These are phyloP conservation scores for Hiodon alosoides DNA, from an alignment of 2,113 vertebrate species.

Conservation along the genomic window DNA sequence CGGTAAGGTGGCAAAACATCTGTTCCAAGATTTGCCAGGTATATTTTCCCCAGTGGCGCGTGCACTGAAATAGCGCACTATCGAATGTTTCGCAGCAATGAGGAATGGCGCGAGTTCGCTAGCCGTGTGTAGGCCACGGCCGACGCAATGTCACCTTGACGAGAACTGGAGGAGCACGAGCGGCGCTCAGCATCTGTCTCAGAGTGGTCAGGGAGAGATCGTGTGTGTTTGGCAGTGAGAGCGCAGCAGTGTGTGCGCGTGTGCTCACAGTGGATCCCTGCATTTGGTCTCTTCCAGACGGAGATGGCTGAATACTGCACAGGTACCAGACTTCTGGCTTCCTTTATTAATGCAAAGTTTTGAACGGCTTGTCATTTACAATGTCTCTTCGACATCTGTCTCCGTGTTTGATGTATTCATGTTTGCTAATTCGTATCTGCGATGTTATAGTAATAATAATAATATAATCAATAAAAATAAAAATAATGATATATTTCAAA, in stretches of 20 bases:
- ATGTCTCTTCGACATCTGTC: slow-evolving; percentile 37
- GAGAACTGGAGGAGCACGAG: slow-evolving; percentile 49
- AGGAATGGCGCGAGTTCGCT: slow-evolving; percentile 50
- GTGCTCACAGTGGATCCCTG: slow-evolving; percentile 46
- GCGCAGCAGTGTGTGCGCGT: slow-evolving; percentile 31
- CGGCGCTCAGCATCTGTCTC: slow-evolving; percentile 50
- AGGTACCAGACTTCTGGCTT: slow-evolving; percentile 8
- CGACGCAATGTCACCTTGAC: slow-evolving; percentile 63
- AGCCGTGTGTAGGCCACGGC: slow-evolving; percentile 30
- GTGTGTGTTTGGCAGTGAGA: slow-evolving; percentile 29
- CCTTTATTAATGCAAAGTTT: neutral
- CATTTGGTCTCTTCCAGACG: slow-evolving; percentile 48
- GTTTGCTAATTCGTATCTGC: neutral
- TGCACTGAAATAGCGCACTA: slow-evolving; percentile 31
- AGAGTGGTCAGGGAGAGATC: slow-evolving; percentile 38
- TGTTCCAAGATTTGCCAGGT: slow-evolving; percentile 45
- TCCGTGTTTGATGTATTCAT: neutral
- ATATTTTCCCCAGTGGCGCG: slow-evolving; percentile 22
- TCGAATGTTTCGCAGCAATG: slow-evolving; percentile 48
- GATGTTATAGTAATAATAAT: neutral
- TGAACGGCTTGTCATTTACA: slow-evolving; percentile 9
- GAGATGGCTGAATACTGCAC: slow-evolving; percentile 20
- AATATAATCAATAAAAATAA: neutral
- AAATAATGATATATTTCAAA: neutral
- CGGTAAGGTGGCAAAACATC: slow-evolving; percentile 38